A percentile compares a stretch with the other conserved stretches of the same genome.
Evolutionary conservation across 2,113 vertebrate species (phyloP).

Genomic region (Alosa alosa): DNA sequence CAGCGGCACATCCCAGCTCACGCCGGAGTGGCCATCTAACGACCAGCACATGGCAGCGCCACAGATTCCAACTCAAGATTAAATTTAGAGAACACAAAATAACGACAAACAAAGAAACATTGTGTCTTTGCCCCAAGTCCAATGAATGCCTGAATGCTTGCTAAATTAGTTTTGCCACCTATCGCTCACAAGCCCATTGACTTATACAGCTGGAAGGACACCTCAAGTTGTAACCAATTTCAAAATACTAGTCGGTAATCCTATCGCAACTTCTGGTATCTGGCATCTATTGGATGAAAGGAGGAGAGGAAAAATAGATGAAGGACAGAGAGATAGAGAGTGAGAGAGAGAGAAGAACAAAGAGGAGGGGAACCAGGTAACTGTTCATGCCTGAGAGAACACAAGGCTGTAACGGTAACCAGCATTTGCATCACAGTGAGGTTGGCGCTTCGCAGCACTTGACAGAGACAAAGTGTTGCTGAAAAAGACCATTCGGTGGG

Average conservation of each 20-base stretch:
- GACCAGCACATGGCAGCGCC: not conserved
- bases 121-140: not conserved
- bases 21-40: not conserved
- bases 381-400: not conserved
- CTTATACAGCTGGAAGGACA: not conserved
- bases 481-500: slow-evolving; percentile 4
- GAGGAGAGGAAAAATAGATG: slow-evolving; percentile 44
- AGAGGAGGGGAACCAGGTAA: not conserved
- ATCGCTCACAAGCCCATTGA: not conserved
- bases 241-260: not conserved
- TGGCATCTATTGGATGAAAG: not conserved
- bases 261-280: not conserved
- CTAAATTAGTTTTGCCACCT: not conserved
- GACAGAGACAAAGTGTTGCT: slow-evolving; percentile 24
- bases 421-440: slow-evolving; percentile 6
- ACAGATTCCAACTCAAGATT: not conserved
- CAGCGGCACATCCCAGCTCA: not conserved
- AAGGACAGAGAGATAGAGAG: not conserved
- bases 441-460: not conserved
- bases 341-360: not conserved
- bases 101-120: not conserved
- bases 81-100: not conserved
- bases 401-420: not conserved
- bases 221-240: not conserved
- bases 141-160: not conserved